Evolutionary conservation across 2,113 vertebrate genomes (phyloP), one percentile per base, ranked within the genome.

Genomic region (Garra rufa): DNA sequence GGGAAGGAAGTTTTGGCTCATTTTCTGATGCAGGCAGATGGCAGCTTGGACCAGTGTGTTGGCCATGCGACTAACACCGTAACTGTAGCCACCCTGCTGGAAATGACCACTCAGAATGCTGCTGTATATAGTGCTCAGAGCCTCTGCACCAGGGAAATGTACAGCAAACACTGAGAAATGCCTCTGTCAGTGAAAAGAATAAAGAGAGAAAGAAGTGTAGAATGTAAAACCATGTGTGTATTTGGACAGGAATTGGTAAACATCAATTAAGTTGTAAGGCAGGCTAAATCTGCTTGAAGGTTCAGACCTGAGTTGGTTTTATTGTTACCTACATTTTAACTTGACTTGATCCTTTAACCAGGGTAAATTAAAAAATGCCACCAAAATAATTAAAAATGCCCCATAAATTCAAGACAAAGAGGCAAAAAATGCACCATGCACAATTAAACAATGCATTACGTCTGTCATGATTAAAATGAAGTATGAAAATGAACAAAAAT

Each of bases 111-210:
- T 95, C 90, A 95, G 90, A 82, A 95, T 94, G 81, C 88, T 93
- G 86, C 91, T 94, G 91, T 94, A 93, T 89, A 93, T 93, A 78
- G 91, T 94, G 34, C 88, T 92, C 88, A 95, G 85, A 50, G 91
- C 89, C 67, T 93, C 93, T 0, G 83, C 85, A 59, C 93, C 79
- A 1, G 93, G 93, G 87, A 94, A 95, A 83, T 88, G 89, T 21
- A 95, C 92, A 0, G 95, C 91, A 91, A 96, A 96, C 76, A 95
- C 94, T 34, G 94, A 94, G 86, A 95, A 97, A 90, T 95, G 92
- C 86, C 93, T 94, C 94, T 93, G 85, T 75, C 9, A 55, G 44
- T 82, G 44, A 76, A 14, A 76, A 24, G 6, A 14, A 41, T 26
- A 41, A 41, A 19, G 14, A 75, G 21, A 43, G 44, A 11, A 73